phyloP scores from a whole-genome alignment of 1,140 invertebrate species.

The Anastatus disparis region DNA sequence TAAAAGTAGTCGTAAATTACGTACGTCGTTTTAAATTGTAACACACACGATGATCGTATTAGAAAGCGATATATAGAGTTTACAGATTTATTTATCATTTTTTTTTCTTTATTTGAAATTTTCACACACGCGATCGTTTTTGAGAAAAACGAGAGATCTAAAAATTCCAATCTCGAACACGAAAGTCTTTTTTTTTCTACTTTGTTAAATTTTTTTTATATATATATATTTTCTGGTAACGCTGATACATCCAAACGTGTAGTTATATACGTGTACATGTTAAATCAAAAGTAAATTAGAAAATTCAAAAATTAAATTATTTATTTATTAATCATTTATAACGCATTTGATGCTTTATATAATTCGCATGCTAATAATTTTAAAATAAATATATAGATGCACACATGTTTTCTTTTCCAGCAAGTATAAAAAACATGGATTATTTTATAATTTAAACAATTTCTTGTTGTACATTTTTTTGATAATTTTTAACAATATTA shows the following conservation, averaged over 20 bases:
- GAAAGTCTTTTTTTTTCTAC: slow-evolving; percentile 32
- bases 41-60: slow-evolving; percentile 40
- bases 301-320: not conserved
- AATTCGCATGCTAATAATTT: not conserved
- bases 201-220: too few species aligned
- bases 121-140: not conserved
- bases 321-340: not conserved
- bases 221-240: too few species aligned
- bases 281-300: slow-evolving; percentile 12
- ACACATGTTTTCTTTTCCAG: not conserved
- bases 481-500: slow-evolving; percentile 15
- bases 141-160: not conserved
- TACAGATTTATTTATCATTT: slow-evolving; percentile 10
- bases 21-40: slow-evolving; percentile 32
- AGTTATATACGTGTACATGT: too few species aligned
- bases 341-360: not conserved
- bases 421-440: slow-evolving; percentile 15
- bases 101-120: not conserved
- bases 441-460: slow-evolving; percentile 2
- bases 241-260: too few species aligned
- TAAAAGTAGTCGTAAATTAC: slow-evolving; percentile 49
- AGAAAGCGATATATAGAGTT: slow-evolving; percentile 6
- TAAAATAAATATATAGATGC: too few species aligned
- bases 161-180: slow-evolving; percentile 35
- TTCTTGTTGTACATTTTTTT: not conserved